Conservation (phyloP, 2,113 vertebrate species). For the human (Homo sapiens) region GRCh38 chr4:61281501-61282000, state of each 20-base stretch:
- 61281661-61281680: neutral
- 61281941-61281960: neutral
- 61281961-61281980: neutral
- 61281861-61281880: neutral
- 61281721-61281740: neutral
- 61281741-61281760: neutral
- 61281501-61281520: neutral
- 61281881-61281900: neutral
- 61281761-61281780: neutral
- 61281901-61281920: neutral
- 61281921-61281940: neutral
- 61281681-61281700: neutral
- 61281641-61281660: neutral
- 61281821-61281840: neutral
- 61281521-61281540: neutral
- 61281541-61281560: neutral
- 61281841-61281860: neutral
- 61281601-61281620: neutral
- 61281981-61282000: neutral
- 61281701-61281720: neutral
- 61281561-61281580: conserved; percentile 5
- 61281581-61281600: neutral
- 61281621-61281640: neutral
- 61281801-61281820: neutral
- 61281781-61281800: neutral